phyloP scores from a whole-genome alignment of 2,888 invertebrate species.

The Cistogaster globosa region DNA sequence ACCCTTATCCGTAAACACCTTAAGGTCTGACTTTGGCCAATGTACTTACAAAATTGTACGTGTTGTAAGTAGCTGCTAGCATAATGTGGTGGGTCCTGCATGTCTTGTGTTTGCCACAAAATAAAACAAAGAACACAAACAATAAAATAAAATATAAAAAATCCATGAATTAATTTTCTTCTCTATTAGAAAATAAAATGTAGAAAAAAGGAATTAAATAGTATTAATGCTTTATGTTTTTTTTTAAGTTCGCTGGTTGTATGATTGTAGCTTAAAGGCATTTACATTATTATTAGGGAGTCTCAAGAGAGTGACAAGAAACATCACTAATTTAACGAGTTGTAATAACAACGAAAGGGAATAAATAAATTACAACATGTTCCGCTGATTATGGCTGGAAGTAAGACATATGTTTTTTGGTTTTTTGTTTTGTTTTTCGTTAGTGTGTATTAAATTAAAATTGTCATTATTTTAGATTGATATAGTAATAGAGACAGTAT shows the following conservation, averaged over 20 bases:
- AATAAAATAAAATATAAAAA: conserved; percentile 32
- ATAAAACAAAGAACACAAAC: conserved; percentile 16
- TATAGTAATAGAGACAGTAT: too few species aligned
- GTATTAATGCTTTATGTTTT: background rate
- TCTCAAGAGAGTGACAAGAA: conserved; percentile 55
- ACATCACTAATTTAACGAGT: conserved; percentile 51
- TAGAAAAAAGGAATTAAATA: background rate
- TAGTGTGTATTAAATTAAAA: too few species aligned
- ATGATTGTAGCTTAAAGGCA: conserved; percentile 47
- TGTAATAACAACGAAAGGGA: conserved; percentile 5
- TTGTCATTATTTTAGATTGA: too few species aligned
- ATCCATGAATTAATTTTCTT: conserved; percentile 63
- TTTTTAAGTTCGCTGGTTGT: conserved; percentile 9
- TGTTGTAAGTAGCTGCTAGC: conserved; percentile 25
- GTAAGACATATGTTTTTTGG: conserved; percentile 30
- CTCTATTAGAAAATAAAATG: background rate
- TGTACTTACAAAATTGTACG: conserved; percentile 28
- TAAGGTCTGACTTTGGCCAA: conserved; percentile 69
- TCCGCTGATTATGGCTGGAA: conserved; percentile 19
- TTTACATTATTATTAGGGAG: conserved; percentile 62
- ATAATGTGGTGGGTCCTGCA: conserved; percentile 42
- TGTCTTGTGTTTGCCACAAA: conserved; percentile 23
- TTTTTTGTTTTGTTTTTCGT: background rate
- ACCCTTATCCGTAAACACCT: conserved; percentile 50
- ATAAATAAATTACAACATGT: conserved; percentile 6